phyloP scores from a whole-genome alignment of 1,140 invertebrate species.

The Trichogramma pretiosum region DNA sequence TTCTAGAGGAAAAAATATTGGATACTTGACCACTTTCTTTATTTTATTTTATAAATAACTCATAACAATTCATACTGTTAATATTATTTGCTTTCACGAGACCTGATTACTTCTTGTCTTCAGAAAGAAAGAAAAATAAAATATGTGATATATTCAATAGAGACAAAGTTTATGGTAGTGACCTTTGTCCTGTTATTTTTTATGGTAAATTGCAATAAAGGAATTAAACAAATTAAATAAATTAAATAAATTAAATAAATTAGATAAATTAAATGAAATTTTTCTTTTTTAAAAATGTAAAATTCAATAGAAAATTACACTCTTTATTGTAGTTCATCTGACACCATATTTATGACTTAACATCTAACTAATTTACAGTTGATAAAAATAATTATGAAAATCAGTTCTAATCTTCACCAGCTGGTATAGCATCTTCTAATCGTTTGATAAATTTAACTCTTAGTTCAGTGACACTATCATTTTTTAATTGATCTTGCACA shows the following conservation, averaged over 20 bases:
- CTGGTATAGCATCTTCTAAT: conserved; percentile 94
- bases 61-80: conserved; percentile 15
- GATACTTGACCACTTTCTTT: conserved; percentile 61
- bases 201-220: conserved; percentile 50
- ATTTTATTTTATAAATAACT: conserved; percentile 6
- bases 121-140: conserved; percentile 63
- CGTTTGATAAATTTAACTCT: conserved; percentile 91
- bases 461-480: conserved; percentile 88
- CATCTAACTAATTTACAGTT: no score
- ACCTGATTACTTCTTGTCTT: conserved; percentile 90
- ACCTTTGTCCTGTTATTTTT: conserved; percentile 78
- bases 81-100: conserved; percentile 63
- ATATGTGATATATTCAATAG: conserved; percentile 76
- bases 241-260: not conserved
- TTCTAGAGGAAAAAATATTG: conserved; percentile 79
- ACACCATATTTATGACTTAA: no score
- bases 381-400: no score
- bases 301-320: no score
- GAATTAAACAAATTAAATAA: not conserved
- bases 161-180: conserved; percentile 69
- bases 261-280: no score
- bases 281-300: conserved; percentile 1
- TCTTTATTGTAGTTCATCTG: not conserved
- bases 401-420: conserved; percentile 90
- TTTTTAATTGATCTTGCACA: conserved; percentile 89